A percentile compares a stretch with the other conserved stretches of the same genome.
These are phyloP conservation scores for Hylia prasina DNA, from an alignment of 2,113 vertebrate genomes.

Conservation along the genomic window DNA sequence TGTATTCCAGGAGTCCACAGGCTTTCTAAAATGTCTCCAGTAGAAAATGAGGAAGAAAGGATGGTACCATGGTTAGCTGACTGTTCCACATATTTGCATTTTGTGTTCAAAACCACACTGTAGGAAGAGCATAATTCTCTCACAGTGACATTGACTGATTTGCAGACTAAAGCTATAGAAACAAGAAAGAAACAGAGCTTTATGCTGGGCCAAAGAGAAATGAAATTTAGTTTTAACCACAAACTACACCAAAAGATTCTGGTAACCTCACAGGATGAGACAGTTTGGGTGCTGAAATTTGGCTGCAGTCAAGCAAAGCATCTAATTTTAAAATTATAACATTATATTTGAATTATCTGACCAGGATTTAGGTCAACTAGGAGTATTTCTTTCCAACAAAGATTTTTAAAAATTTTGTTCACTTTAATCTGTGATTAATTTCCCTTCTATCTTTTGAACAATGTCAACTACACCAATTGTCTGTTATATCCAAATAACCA, in stretches of 20 bases:
- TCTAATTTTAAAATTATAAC: background rate
- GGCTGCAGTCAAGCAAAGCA: background rate
- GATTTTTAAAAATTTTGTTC: background rate
- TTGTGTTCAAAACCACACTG: background rate
- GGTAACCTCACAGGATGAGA: background rate
- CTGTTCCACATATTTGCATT: background rate
- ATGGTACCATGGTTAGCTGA: background rate
- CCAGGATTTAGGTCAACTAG: background rate
- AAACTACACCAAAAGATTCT: background rate
- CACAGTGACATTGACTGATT: background rate
- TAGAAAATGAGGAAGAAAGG: background rate
- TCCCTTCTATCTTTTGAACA: background rate
- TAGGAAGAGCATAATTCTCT: background rate
- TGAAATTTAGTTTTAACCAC: background rate
- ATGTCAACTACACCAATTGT: background rate
- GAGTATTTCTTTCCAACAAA: background rate
- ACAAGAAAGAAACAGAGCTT: background rate
- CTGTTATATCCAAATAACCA: background rate
- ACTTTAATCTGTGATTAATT: background rate
- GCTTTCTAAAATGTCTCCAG: background rate
- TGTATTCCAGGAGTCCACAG: rapidly evolving
- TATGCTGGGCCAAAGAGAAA: background rate
- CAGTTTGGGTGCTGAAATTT: background rate
- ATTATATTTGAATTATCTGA: background rate
- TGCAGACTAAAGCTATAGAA: background rate